Evolutionary conservation across 2,113 vertebrate genomes (phyloP), one percentile per base, ranked within the genome.

Genomic region (Halichoerus grypus): DNA sequence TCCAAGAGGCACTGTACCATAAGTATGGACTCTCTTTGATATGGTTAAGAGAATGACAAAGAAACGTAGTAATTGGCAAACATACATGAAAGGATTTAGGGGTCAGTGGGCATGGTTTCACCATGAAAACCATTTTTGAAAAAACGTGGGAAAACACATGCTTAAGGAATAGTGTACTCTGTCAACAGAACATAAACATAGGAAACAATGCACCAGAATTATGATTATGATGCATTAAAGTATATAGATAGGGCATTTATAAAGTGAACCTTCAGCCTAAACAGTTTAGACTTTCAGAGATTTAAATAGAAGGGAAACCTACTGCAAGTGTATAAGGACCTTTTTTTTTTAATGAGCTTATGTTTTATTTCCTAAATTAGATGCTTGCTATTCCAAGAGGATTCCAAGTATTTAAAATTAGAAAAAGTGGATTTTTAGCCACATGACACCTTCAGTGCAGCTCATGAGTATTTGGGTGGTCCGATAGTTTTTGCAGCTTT

Each of bases 351-450:
- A 46, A 46, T 46, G 10, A 61, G 8, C 49, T 90, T 90, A 57
- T 76, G 49, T 90, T 92, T 97, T 63, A 90, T 88, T 77, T 94
- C 65, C 72, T 92, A 89, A 95, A 69, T 24, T 93, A 65, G 19
- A 88, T 87, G 31, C 72, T 76, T 86, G 84, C 26, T 76, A 84
- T 90, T 95, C 55, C 31, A 91, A 91, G 33, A 95, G 12, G 77
- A 97, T 95, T 94, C 33, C 69, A 92, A 94, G 39, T 39, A 94
- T 51, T 95, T 95, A 88, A 96, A 96, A 84, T 59, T 39, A 39
- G 63, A 97, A 92, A 72, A 76, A 94, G 67, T 69, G 10, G 18
- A 72, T 84, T 87, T 95, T 94, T 93, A 88, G 88, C 10, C 81
- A 96, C 55, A 92, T 76, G 53, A 94, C 46, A 72, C 15, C 72